Evolutionary conservation across 2,797 vertebrate species (phyloP), one percentile per base, ranked within the genome.

Genomic region (Champsocephalus esox): DNA sequence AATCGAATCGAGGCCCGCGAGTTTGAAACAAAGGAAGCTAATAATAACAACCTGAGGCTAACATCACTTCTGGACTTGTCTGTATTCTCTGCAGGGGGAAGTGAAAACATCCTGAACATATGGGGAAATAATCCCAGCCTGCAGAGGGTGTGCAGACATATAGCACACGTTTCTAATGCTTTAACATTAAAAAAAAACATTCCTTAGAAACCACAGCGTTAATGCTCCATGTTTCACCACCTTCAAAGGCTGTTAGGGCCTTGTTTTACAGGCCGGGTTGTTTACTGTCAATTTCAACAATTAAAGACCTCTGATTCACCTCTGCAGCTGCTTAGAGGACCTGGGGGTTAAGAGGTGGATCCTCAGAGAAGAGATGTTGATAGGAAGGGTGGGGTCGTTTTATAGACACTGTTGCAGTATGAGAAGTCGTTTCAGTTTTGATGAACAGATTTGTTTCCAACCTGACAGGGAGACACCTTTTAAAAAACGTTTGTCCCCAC

Each of bases 21-120:
- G 12, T 88, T 91, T 85, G 11, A 87, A 92, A 75, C 34, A 32
- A 64, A 86, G 62, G 79, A 80, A 81, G 21, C 49, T n/a, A 5
- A 65, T 66, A n/a, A 60, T 12, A 41, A 49, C 54, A 49, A 24
- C 17, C 0, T 12, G 7, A 12, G 1, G 12, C 28, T 6, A 14
- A 0, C 63, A 51, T 2, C 14, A 58, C 2, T 32, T 62, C 63
- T 16, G 52, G 38, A 75, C 51, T 46, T 12, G 17, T 70, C 58
- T 41, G 12, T 21, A 12, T 14, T 38, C 16, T 52, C 58, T 11
- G 62, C 57, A 12, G 19, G 41, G 7, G 16, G 52, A 16, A 17
- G 19, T 55, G 1, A 55, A 78, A 82, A 75, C 70, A 72, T 69
- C 73, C 28, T 71, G 5, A 16, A 9, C 2, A 2, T 28, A 14